phyloP scores from a whole-genome alignment of 2,797 vertebrate species.

The Amblyraja radiata region DNA sequence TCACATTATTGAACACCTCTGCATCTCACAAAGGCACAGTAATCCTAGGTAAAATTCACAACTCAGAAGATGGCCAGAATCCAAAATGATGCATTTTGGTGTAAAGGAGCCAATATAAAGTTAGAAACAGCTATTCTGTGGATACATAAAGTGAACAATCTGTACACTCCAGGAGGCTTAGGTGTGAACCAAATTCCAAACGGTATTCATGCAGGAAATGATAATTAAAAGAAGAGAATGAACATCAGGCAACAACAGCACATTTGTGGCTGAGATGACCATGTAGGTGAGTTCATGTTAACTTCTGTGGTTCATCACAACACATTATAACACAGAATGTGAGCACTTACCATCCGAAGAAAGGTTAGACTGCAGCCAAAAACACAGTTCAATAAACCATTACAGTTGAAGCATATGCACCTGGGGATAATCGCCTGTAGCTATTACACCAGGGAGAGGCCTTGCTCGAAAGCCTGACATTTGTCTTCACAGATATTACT shows the following conservation, averaged over 20 bases:
- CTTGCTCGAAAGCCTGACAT: neutral
- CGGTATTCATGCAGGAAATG: neutral
- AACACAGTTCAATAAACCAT: constrained; percentile 17
- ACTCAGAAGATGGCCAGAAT: neutral
- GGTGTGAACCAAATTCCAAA: neutral
- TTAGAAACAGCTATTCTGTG: neutral
- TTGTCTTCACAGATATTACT: neutral
- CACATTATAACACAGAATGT: neutral
- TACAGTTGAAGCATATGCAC: neutral
- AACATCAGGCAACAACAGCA: neutral
- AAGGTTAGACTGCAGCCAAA: constrained; percentile 9
- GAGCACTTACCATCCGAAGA: neutral
- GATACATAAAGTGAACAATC: neutral
- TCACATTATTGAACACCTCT: neutral
- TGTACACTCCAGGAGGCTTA: neutral
- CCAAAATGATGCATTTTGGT: neutral
- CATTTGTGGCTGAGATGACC: neutral
- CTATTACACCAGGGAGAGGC: neutral
- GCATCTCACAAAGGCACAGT: neutral
- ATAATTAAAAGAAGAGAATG: neutral
- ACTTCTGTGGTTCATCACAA: constrained; percentile 17
- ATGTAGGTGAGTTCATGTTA: neutral
- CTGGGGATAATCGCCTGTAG: neutral
- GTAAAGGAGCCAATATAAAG: neutral
- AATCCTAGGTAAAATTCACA: neutral